Evolutionary conservation across 1,140 invertebrate genomes (phyloP).

Genomic region (fruit fly (Drosophila melanogaster)): DNA sequence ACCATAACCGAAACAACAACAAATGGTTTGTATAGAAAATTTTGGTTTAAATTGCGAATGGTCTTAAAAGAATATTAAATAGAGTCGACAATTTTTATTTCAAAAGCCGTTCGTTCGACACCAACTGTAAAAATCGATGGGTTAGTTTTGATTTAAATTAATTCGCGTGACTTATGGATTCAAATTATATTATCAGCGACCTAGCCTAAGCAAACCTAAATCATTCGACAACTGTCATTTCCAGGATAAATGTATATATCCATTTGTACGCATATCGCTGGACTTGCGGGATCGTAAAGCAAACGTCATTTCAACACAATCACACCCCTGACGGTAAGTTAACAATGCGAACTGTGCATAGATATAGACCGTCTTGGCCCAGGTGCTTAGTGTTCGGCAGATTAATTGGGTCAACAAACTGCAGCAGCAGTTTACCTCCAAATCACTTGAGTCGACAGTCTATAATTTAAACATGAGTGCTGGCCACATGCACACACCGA

Average conservation of each 20-base stretch:
- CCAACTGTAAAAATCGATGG: not conserved
- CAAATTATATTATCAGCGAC: slow-evolving; percentile 21
- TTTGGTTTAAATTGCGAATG: too few relatives aligned
- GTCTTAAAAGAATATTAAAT: not conserved
- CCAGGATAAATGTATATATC: not conserved
- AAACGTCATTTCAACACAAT: slow-evolving; percentile 46
- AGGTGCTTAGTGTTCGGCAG: slow-evolving; percentile 59
- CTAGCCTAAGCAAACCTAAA: slow-evolving; percentile 2
- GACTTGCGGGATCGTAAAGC: slow-evolving; percentile 19
- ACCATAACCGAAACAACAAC: not conserved
- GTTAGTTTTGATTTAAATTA: slow-evolving; percentile 21
- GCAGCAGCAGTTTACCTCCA: slow-evolving; percentile 39
- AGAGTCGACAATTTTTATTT: not conserved
- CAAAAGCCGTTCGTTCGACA: not conserved
- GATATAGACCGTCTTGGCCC: slow-evolving; percentile 29
- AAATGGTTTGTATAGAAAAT: not conserved
- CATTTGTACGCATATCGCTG: not conserved
- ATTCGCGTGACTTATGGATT: slow-evolving; percentile 28
- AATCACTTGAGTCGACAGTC: slow-evolving; percentile 63
- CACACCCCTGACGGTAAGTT: slow-evolving; percentile 46
- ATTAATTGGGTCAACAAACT: slow-evolving; percentile 75
- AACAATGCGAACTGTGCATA: slow-evolving; percentile 68
- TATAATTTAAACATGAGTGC: slow-evolving; percentile 66
- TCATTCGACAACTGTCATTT: not conserved
- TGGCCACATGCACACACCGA: not conserved